Evolutionary conservation across 1,140 invertebrate species (phyloP), one percentile per base, ranked within the genome.

Genomic region (Lanistes nyassanus): DNA sequence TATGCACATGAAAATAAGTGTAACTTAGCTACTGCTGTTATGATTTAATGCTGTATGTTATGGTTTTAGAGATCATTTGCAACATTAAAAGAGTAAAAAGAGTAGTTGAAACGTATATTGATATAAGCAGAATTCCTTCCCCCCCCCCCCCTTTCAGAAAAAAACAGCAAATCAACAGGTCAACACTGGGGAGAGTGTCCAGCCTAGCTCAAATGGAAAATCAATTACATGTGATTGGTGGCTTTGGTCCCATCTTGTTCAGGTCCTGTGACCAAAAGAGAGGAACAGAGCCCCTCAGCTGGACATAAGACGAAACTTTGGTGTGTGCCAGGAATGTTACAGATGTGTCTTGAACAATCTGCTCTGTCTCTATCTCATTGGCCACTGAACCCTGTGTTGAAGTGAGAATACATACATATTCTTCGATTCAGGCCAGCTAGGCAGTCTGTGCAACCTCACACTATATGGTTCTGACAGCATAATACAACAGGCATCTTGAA

Each of bases 361-460:
- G 98, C 89, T 99, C 98, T 0, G 97, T 99, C 92, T 99, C 98
- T 16, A 99, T 97, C 91, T 99, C 97, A 91, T 99, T 99, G 0
- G 97, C 98, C 9, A 98, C 97, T 91, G 98, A 95, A 60, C 98
- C 98, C 92, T 94, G 78, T 67, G n/a, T 76, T 37, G 23, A 29
- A 47, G 23, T 21, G 23, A 60, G n/a, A 29, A 23, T 11, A 29
- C 13, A 60, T 7, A 60, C 31, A 29, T 21, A n/a, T 60, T 60
- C n/a, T 60, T 23, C 56, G 23, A 26, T 7, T 7, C 7, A 60
- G 23, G 29, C 21, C 29, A 60, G 5, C 56, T 55, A 55, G 13
- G n/a, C 53, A 55, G n/a, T n/a, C n/a, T n/a, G n/a, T n/a, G n/a
- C n/a, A n/a, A 42, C 13, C 39, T 42, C 13, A 6, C 39, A 42